Percentiles rank a stretch among this genome's conserved stretches.
Evolutionary conservation across 2,888 invertebrate species (phyloP).

Genomic region (Alsophila aescularia): DNA sequence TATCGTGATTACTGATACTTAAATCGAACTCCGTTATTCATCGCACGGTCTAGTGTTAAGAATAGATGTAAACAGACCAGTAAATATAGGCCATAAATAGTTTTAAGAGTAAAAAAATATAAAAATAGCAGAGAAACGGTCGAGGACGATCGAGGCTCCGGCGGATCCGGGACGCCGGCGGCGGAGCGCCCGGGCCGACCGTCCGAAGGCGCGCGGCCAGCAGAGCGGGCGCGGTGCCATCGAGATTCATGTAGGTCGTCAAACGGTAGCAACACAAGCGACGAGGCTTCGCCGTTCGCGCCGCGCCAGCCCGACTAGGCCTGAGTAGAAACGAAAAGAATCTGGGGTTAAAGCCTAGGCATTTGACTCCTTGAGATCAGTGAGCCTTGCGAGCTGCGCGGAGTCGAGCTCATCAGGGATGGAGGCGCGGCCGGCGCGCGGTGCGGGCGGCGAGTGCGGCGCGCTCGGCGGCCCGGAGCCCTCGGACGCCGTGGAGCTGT

Average conservation of each 20-base stretch:
- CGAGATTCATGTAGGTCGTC: not conserved
- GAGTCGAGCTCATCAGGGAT: slow-evolving; percentile 96
- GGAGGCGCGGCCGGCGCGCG: slow-evolving; percentile 91
- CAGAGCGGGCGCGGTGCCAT: not conserved
- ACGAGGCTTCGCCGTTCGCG: not conserved
- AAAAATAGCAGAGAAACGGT: slow-evolving; percentile 55
- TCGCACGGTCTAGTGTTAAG: not conserved
- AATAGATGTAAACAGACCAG: not conserved
- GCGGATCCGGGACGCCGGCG: not conserved
- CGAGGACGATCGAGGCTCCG: slow-evolving; percentile 39
- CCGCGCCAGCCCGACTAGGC: not conserved
- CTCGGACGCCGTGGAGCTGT: slow-evolving; percentile 88
- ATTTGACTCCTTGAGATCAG: slow-evolving; percentile 95
- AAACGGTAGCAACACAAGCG: not conserved
- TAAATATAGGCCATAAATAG: slow-evolving; percentile 13
- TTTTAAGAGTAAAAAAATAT: slow-evolving; percentile 18
- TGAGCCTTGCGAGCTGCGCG: slow-evolving; percentile 93
- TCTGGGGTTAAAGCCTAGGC: slow-evolving; percentile 83
- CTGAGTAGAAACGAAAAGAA: slow-evolving; percentile 10
- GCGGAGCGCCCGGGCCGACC: slow-evolving; percentile 24
- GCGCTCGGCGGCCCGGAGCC: slow-evolving; percentile 85
- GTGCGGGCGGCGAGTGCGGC: slow-evolving; percentile 85
- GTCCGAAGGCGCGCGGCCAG: slow-evolving; percentile 19
- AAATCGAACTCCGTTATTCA: not conserved
- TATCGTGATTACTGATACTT: not conserved